Evolutionary conservation across 2,797 vertebrate species (phyloP).

Genomic region (Menidia menidia): DNA sequence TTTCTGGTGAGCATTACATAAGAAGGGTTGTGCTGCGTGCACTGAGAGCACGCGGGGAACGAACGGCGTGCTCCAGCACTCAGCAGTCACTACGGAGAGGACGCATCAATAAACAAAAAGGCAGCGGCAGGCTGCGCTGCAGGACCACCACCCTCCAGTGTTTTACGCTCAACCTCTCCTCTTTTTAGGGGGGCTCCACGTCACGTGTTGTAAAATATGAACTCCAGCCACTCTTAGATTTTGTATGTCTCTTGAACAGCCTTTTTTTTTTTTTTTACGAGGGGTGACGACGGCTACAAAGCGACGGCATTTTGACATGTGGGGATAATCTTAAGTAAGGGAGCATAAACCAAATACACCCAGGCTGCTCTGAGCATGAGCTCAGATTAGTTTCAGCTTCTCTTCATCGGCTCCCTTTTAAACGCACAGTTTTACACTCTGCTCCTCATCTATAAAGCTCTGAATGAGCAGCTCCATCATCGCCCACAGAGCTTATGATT

Average conservation of each 20-base stretch:
- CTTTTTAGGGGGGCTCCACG: neutral
- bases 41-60: neutral
- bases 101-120: conserved; percentile 8
- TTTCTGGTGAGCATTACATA: conserved; percentile 39
- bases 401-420: too few relatives aligned
- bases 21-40: neutral
- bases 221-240: too few relatives aligned
- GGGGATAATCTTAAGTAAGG: neutral
- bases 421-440: too few relatives aligned
- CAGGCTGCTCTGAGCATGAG: too few relatives aligned
- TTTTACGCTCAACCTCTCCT: neutral
- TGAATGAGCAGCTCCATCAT: too few relatives aligned
- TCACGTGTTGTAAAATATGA: too few relatives aligned
- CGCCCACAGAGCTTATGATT: too few relatives aligned
- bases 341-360: neutral
- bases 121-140: neutral
- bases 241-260: too few relatives aligned
- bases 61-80: neutral
- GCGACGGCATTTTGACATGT: neutral
- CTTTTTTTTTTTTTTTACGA: neutral
- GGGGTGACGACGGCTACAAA: neutral
- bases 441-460: too few relatives aligned
- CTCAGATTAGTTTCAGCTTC: too few relatives aligned
- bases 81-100: conserved; percentile 5
- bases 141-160: neutral